phyloP scores from a whole-genome alignment of 1,140 invertebrate species.

The Papilio polyxenes region DNA sequence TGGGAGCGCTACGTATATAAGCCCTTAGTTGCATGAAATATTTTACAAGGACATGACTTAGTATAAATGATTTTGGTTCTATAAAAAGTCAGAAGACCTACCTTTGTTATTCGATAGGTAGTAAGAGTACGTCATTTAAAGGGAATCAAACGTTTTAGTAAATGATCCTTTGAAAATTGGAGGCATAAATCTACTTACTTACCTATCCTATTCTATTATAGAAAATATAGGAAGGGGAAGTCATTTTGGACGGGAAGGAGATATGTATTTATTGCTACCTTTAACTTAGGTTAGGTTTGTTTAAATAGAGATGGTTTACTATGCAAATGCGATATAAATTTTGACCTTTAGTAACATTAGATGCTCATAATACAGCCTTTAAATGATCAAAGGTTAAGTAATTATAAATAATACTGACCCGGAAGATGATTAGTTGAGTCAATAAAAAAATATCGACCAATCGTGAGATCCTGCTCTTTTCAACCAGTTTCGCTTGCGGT shows the following conservation, averaged over 20 bases:
- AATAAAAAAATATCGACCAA: constrained; percentile 17
- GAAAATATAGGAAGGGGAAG: too few relatives aligned
- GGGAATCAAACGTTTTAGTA: too few relatives aligned
- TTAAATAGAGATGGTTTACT: background rate
- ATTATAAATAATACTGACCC: constrained; percentile 53
- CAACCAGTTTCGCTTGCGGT: constrained; percentile 15
- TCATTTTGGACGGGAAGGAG: too few relatives aligned
- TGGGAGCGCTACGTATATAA: background rate
- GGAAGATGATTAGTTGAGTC: constrained; percentile 22
- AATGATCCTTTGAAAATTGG: background rate
- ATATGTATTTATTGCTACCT: too few relatives aligned
- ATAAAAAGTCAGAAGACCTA: background rate
- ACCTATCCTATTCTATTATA: too few relatives aligned
- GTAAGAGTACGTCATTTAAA: background rate
- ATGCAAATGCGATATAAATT: background rate
- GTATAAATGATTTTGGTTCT: background rate
- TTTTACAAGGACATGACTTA: background rate
- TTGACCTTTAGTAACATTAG: constrained; percentile 46
- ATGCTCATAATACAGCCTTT: constrained; percentile 63
- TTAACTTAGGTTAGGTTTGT: too few relatives aligned
- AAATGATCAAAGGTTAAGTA: constrained; percentile 56
- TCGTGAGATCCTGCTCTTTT: constrained; percentile 47
- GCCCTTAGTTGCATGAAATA: background rate
- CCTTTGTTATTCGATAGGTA: background rate
- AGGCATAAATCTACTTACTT: too few relatives aligned